Evolutionary conservation across 1,140 invertebrate species (phyloP).

Genomic region (Himalopsyche phryganea): DNA sequence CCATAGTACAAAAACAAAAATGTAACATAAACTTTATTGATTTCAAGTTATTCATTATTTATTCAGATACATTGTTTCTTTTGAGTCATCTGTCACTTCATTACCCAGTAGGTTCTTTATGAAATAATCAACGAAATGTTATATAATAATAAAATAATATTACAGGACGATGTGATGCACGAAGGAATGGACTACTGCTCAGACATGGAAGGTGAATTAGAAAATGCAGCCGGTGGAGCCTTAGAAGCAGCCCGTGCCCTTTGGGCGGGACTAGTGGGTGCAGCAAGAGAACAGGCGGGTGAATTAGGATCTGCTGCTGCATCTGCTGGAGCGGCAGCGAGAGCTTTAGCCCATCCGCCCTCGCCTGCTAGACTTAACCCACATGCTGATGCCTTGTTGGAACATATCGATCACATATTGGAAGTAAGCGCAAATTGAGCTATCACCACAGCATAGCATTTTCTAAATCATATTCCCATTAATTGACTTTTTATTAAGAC

Average conservation of each 20-base stretch:
- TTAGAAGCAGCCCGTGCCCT: slow-evolving; percentile 47
- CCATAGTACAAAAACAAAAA: no score
- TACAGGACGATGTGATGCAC: slow-evolving; percentile 39
- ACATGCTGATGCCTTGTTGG: slow-evolving; percentile 49
- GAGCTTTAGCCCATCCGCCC: slow-evolving; percentile 20
- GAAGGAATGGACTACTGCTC: slow-evolving; percentile 41
- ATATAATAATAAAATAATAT: no score
- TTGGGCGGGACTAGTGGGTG: slow-evolving; percentile 46
- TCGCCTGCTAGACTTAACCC: slow-evolving; percentile 19
- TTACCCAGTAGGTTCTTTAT: no score
- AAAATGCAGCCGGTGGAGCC: slow-evolving; percentile 48
- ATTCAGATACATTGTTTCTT: no score
- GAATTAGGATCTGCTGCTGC: slow-evolving; percentile 40
- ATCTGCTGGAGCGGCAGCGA: slow-evolving; percentile 23
- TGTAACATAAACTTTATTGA: no score
- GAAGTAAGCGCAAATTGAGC: slow-evolving; percentile 41
- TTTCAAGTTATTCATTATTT: no score
- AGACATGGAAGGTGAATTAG: slow-evolving; percentile 47
- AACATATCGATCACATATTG: slow-evolving; percentile 57
- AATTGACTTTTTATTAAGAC: no score
- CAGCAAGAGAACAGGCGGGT: slow-evolving; percentile 46
- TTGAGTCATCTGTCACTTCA: no score
- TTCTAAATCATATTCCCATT: no score
- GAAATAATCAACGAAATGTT: no score
- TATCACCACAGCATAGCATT: not conserved